Evolutionary conservation across 2,888 invertebrate genomes (phyloP).

Genomic region (Drosophila lutescens): DNA sequence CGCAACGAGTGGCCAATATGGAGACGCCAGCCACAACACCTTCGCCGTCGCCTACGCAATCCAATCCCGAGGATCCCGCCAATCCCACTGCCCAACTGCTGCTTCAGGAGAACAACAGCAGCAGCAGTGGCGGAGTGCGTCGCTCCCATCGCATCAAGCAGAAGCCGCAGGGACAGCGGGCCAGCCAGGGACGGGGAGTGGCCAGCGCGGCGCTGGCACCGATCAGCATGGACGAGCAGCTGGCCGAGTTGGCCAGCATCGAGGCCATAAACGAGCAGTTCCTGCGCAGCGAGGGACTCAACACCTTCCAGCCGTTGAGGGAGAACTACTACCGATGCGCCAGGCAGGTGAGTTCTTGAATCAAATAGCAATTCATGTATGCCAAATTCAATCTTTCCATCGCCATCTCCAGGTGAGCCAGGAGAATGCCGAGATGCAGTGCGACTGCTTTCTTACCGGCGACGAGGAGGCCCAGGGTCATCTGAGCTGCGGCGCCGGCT

Average conservation of each 20-base stretch:
- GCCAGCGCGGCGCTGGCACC: constrained; percentile 82
- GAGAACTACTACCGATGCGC: constrained; percentile 95
- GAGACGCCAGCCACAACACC: constrained; percentile 79
- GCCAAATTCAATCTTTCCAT: neutral
- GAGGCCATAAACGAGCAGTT: constrained; percentile 82
- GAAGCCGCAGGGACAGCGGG: constrained; percentile 85
- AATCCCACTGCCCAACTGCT: neutral
- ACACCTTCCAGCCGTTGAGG: constrained; percentile 91
- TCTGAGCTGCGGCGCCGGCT: constrained; percentile 96
- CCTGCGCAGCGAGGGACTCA: constrained; percentile 85
- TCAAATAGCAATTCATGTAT: neutral
- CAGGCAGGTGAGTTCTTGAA: constrained; percentile 88
- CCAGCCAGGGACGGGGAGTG: constrained; percentile 87
- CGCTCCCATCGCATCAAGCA: constrained; percentile 91
- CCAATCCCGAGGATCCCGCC: constrained; percentile 9
- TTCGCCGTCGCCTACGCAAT: constrained; percentile 51
- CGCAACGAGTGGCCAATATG: constrained; percentile 49
- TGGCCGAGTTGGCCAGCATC: constrained; percentile 79
- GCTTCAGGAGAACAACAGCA: neutral
- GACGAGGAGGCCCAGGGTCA: constrained; percentile 94
- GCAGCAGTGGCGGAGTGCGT: constrained; percentile 85
- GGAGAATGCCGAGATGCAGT: constrained; percentile 96
- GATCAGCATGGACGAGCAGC: constrained; percentile 80
- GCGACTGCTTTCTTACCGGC: constrained; percentile 96
- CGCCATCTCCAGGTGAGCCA: constrained; percentile 90